phyloP scores from a whole-genome alignment of 2,113 vertebrate genomes.

The Talpa occidentalis region DNA sequence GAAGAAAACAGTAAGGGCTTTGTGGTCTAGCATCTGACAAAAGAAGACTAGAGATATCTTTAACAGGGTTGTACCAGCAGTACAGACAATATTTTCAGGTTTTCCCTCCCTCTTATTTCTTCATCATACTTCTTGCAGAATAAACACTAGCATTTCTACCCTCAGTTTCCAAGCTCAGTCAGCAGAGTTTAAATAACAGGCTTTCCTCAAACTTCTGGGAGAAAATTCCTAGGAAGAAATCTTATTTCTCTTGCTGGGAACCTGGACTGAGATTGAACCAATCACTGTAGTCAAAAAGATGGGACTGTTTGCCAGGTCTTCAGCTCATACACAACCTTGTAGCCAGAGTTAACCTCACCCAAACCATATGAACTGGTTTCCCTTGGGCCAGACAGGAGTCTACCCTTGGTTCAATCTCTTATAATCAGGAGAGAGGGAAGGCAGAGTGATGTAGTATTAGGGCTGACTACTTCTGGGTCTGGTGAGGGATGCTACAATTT shows the following conservation, averaged over 20 bases:
- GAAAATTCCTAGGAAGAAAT: not conserved
- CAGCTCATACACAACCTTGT: not conserved
- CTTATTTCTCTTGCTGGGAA: not conserved
- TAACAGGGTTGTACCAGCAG: not conserved
- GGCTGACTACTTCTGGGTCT: not conserved
- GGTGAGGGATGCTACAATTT: not conserved
- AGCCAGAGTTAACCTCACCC: not conserved
- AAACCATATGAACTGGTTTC: not conserved
- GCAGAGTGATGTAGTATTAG: not conserved
- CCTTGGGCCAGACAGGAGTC: not conserved
- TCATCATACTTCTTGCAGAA: not conserved
- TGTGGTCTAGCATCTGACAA: not conserved
- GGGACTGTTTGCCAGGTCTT: not conserved
- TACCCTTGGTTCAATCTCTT: not conserved
- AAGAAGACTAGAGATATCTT: not conserved
- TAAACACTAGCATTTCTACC: not conserved
- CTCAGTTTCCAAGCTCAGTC: not conserved
- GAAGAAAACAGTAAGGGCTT: not conserved
- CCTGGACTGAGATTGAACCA: not conserved
- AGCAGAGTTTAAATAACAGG: not conserved
- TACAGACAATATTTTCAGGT: constrained; percentile 21
- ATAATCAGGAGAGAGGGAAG: not conserved
- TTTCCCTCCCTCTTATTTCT: not conserved
- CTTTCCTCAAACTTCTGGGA: not conserved
- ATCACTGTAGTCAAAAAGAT: not conserved